Percentiles rank a stretch among this genome's conserved stretches.
These are phyloP conservation scores for Laterallus jamaicensis DNA, from an alignment of 2,113 vertebrate genomes.

Conservation along the genomic window DNA sequence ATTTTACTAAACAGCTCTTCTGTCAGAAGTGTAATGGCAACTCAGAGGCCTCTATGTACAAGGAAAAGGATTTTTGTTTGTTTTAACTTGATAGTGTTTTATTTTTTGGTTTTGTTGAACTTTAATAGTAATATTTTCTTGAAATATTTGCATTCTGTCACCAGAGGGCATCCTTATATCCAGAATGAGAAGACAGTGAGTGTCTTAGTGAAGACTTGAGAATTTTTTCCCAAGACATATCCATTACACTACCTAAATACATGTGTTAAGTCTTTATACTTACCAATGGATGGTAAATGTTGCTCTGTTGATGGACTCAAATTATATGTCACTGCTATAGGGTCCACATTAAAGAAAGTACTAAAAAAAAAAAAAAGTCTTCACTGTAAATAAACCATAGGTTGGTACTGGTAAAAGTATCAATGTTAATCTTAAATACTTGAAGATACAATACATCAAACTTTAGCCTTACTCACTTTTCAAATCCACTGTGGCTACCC, in stretches of 20 bases:
- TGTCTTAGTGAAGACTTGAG: not conserved
- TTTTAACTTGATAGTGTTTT: fast-evolving
- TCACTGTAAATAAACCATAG: not conserved
- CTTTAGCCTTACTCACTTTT: slow-evolving; percentile 81
- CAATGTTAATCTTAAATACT: fast-evolving
- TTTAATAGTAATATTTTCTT: not conserved
- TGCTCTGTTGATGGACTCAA: slow-evolving; percentile 65
- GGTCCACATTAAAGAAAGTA: slow-evolving; percentile 84
- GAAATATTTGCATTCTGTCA: not conserved
- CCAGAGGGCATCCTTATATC: slow-evolving; percentile 56
- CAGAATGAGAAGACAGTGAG: not conserved
- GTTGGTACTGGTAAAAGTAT: too few relatives aligned
- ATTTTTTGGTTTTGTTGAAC: not conserved
- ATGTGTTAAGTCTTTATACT: not conserved
- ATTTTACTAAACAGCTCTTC: not conserved
- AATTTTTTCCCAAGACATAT: not conserved
- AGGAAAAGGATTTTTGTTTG: not conserved
- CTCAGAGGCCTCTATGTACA: not conserved
- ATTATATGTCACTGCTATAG: slow-evolving; percentile 78
- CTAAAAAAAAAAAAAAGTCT: slow-evolving; percentile 62
- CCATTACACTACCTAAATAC: not conserved
- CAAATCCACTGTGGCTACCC: slow-evolving; percentile 76
- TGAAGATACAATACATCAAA: not conserved
- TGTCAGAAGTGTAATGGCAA: not conserved
- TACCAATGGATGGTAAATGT: slow-evolving; percentile 58